Conservation (phyloP, 2,113 vertebrate genomes). For the Thunnus thynnus region DNA sequence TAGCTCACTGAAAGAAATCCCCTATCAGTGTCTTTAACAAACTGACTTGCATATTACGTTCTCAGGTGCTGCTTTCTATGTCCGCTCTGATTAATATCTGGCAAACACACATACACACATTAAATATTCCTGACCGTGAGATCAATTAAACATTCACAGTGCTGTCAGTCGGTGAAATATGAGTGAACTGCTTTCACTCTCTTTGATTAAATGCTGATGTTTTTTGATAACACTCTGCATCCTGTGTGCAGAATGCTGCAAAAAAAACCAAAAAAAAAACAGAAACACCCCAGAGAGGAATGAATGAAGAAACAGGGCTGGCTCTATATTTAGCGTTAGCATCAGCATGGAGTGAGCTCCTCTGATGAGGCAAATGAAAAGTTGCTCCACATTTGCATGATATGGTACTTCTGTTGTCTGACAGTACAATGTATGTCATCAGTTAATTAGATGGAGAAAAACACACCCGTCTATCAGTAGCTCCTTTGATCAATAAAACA, state of each 20-base stretch:
- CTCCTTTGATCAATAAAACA: constrained; percentile 77
- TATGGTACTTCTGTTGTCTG: constrained; percentile 62
- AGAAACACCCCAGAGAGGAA: constrained; percentile 60
- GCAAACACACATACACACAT: constrained; percentile 14
- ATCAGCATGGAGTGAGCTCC: constrained; percentile 39
- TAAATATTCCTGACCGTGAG: constrained; percentile 27
- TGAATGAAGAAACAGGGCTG: constrained; percentile 52
- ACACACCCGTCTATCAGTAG: constrained; percentile 48
- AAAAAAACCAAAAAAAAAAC: constrained; percentile 1
- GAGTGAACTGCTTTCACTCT: constrained; percentile 25
- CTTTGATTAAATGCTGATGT: constrained; percentile 61
- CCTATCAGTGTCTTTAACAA: neutral
- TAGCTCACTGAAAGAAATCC: neutral
- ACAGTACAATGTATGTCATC: constrained; percentile 54
- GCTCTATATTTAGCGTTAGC: constrained; percentile 73
- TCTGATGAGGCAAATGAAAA: constrained; percentile 61
- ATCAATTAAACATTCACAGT: constrained; percentile 47
- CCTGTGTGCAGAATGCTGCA: constrained; percentile 39
- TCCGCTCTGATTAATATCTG: constrained; percentile 32
- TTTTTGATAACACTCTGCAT: constrained; percentile 47
- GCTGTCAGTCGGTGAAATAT: constrained; percentile 55
- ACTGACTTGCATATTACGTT: neutral
- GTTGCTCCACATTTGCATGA: constrained; percentile 75
- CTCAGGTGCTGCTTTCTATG: constrained; percentile 9
- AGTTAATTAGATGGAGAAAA: constrained; percentile 68